phyloP scores from a whole-genome alignment of 1,140 invertebrate genomes.

The Plutomurus gul region DNA sequence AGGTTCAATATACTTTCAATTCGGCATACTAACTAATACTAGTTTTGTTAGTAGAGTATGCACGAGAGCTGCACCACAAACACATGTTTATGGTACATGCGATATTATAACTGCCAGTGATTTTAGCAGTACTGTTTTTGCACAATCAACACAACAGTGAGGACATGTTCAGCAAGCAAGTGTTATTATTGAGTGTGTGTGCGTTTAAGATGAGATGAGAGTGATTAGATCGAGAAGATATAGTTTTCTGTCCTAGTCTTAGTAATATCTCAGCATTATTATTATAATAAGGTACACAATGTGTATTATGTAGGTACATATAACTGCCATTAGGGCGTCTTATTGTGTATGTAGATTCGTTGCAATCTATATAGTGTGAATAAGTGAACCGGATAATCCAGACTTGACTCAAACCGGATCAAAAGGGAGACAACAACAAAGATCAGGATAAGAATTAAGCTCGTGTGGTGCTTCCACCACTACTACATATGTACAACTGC shows the following conservation, averaged over 20 bases:
- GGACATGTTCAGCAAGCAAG: slow-evolving; percentile 1
- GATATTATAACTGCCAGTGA: no score
- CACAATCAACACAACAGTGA: no score
- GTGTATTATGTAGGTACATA: no score
- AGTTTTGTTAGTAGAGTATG: no score
- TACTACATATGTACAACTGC: no score
- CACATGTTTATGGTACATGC: no score
- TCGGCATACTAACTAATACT: no score
- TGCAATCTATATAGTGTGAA: slow-evolving; percentile 19
- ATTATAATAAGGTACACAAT: no score
- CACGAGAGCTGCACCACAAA: no score
- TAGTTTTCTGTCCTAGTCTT: neutral
- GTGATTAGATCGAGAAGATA: neutral
- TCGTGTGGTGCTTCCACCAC: neutral
- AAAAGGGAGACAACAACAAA: slow-evolving; percentile 14
- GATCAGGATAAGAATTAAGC: neutral
- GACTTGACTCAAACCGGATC: slow-evolving; percentile 22
- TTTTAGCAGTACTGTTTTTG: no score
- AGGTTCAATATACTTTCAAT: no score
- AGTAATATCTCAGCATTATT: neutral
- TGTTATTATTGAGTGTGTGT: slow-evolving; percentile 8
- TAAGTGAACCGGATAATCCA: slow-evolving; percentile 23
- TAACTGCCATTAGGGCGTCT: no score
- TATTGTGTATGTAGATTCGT: neutral
- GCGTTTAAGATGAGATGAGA: neutral